These are phyloP conservation scores for Oncorhynchus nerka DNA, from an alignment of 2,113 vertebrate species.

Conservation along the genomic window DNA sequence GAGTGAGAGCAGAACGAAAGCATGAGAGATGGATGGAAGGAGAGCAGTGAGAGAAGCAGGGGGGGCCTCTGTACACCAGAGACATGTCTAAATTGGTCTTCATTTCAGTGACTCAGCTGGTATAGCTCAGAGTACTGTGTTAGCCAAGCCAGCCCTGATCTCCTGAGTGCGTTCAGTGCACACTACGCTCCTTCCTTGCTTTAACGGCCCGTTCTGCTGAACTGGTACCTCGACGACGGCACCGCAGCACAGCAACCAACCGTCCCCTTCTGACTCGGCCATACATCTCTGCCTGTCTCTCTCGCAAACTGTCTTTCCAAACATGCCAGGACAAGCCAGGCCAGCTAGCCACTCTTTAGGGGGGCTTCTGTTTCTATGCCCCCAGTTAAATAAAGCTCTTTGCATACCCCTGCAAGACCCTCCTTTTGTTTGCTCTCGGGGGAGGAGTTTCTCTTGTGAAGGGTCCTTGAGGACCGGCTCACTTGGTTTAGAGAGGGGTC, in stretches of 20 bases:
- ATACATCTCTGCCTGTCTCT: constrained; percentile 27
- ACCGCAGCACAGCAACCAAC: constrained; percentile 5
- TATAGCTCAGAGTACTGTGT: constrained; percentile 72
- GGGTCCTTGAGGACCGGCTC: constrained; percentile 24
- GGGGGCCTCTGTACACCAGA: constrained; percentile 61
- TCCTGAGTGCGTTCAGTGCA: constrained; percentile 24
- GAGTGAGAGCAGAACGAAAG: too few species aligned
- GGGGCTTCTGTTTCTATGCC: constrained; percentile 23
- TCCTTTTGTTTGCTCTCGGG: constrained; percentile 41
- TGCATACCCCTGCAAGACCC: constrained; percentile 44
- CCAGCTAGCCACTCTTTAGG: constrained; percentile 18
- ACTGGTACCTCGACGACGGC: constrained; percentile 64
- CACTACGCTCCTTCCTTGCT: background rate
- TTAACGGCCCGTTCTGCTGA: constrained; percentile 49
- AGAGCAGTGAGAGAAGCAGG: background rate
- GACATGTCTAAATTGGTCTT: constrained; percentile 79
- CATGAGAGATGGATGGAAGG: too few species aligned
- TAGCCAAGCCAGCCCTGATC: constrained; percentile 36
- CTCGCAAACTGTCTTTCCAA: constrained; percentile 20
- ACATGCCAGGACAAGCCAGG: constrained; percentile 3
- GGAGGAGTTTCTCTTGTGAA: constrained; percentile 48
- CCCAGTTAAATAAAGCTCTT: constrained; percentile 66
- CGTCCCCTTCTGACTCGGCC: constrained; percentile 11
- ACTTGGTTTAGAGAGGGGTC: constrained; percentile 29
- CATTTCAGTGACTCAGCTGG: constrained; percentile 80